A percentile compares a stretch with the other conserved stretches of the same genome.
Evolutionary conservation across 2,113 vertebrate species (phyloP).

Genomic region (Plectropomus leopardus): DNA sequence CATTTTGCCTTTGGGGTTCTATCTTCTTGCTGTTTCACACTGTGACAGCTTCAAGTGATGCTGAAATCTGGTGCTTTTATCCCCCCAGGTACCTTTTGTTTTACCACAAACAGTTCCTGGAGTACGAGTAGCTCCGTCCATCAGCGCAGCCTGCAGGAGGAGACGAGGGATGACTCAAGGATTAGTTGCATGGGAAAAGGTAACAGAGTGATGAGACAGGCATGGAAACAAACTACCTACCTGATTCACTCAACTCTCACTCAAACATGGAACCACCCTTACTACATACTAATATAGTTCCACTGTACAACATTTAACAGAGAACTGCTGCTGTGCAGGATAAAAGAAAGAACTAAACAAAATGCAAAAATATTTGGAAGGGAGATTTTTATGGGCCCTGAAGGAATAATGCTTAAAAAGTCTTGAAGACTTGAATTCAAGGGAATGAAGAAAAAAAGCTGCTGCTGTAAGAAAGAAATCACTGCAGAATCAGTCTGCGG

Average conservation of each 20-base stretch:
- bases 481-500: conserved; percentile 2
- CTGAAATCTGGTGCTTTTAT: background rate
- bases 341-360: conserved; percentile 9
- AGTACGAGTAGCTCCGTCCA: conserved; percentile 89
- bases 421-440: conserved; percentile 54
- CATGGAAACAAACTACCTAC: conserved; percentile 75
- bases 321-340: conserved; percentile 15
- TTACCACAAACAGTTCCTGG: conserved; percentile 98
- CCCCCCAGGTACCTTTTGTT: conserved; percentile 90
- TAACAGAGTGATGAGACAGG: conserved; percentile 67
- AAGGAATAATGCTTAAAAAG: conserved; percentile 15
- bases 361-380: background rate
- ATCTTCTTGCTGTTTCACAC: background rate
- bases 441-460: conserved; percentile 36
- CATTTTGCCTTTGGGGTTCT: background rate
- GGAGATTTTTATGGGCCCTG: conserved; percentile 4
- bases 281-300: conserved; percentile 13
- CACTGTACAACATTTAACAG: background rate
- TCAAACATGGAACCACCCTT: conserved; percentile 25
- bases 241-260: conserved; percentile 62
- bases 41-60: background rate
- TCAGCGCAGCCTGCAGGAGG: conserved; percentile 30
- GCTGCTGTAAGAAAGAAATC: background rate
- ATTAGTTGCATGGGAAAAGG: conserved; percentile 28
- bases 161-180: background rate